phyloP scores from a whole-genome alignment of 2,888 invertebrate species.

The Tetragonula carbonaria region DNA sequence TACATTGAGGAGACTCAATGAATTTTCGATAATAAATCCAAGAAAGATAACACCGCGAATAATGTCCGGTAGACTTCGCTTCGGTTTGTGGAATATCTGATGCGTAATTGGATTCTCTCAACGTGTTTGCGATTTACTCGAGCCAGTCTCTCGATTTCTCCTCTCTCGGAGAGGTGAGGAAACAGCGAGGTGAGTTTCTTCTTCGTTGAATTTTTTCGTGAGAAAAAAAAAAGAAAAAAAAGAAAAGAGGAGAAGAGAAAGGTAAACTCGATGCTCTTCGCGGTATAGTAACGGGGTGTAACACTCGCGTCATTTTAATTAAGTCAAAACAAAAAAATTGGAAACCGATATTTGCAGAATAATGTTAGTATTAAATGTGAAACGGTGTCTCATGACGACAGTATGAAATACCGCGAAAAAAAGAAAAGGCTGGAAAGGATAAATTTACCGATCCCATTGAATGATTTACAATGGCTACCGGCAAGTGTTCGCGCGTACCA shows the following conservation, averaged over 20 bases:
- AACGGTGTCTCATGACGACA: not conserved
- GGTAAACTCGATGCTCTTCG: not conserved
- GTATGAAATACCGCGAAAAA: not conserved
- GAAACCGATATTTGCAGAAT: not conserved
- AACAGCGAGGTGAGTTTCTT: not conserved
- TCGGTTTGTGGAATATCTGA: no score
- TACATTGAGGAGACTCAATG: no score
- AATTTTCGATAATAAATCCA: not conserved
- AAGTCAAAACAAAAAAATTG: not conserved
- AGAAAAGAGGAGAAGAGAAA: not conserved
- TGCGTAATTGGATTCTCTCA: not conserved
- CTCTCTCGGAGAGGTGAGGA: not conserved
- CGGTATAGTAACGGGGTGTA: not conserved
- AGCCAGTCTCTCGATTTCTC: not conserved
- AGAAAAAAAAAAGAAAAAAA: not conserved
- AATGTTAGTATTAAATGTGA: not conserved
- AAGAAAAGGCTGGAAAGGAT: not conserved
- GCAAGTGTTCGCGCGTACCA: no score
- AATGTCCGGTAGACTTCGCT: no score
- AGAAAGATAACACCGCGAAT: no score
- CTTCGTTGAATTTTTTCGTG: not conserved
- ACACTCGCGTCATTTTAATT: no score
- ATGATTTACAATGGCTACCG: no score
- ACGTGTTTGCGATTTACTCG: not conserved
- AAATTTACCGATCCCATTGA: not conserved